Evolutionary conservation across 2,113 vertebrate genomes (phyloP), one percentile per base, ranked within the genome.

Genomic region (Sinocyclocheilus maitianheensis): DNA sequence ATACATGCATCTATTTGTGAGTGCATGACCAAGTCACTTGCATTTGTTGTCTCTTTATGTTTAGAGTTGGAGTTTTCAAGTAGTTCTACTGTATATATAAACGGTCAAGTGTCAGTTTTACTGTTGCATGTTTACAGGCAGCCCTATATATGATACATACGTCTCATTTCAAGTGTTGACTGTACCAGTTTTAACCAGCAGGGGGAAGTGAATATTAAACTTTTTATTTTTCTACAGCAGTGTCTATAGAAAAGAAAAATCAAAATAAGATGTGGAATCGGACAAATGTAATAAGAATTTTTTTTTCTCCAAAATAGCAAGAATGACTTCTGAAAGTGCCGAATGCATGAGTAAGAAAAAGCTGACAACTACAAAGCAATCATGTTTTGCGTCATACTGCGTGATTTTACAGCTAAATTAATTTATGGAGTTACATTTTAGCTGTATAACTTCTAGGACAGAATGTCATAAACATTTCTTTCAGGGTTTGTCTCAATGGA

Each of bases 381-480:
- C 62, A 13, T 65, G 11, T 26, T 65, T 65, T 63, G 10, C 3
- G 0, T n/a, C 58, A 8, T 62, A n/a, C 10, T 62, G 58, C 60
- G 1, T 24, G 1, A 24, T 63, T 63, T 63, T 24, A 63, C 2
- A 62, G 2, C 22, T 5, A 62, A 62, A n/a, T n/a, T 11, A 10
- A 63, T 24, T 26, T 24, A 14, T 65, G 24, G 10, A 62, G 24
- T 65, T 65, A 24, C 11, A 65, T 26, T 65, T 65, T 6, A 65
- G 13, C 12, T 26, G 63, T 14, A 2, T 30, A 26, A 65, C 5
- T 65, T 65, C 11, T 12, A 26, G 62, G n/a, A 72, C 43, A 83
- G 81, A 65, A 86, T 75, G 65, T 80, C 63, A 75, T 86, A 63
- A 75, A 60, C 18, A 60, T 81, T 53, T 81, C 77, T 81, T 86